Evolutionary conservation across 2,888 invertebrate species (phyloP), one percentile per base, ranked within the genome.

Genomic region (Polia nebulosa): DNA sequence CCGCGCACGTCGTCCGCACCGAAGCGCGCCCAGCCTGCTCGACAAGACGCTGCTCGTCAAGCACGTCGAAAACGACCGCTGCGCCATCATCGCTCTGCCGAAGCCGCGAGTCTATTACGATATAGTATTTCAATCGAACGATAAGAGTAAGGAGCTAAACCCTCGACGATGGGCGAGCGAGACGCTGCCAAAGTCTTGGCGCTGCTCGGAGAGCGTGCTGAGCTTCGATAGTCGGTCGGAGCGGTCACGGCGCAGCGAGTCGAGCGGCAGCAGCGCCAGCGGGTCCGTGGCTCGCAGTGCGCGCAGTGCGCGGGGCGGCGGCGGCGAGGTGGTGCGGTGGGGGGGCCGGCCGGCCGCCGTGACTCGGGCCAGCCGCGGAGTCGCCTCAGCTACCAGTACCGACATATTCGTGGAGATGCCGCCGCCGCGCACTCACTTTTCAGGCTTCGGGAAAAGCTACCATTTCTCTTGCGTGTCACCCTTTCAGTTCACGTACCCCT

Each of bases 391-490:
- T 92, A 93, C 76, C 47, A 80, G 80, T 80, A 53, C 93, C 85
- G 95, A 95, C 90, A 88, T 95, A 85, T 92, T 88, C 87, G 91
- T 95, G 85, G 92, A 93, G 85, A 91, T 95, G 92, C 95, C 94
- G 91, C 93, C 94, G 91, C 90, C 92, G 89, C 92, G 93, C 91
- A 91, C 93, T 84, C 94, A 93, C 93, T 95, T 95, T 85, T 91
- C 95, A 80, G 94, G 95, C 92, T 95, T 95, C 89, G 95, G 95
- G 88, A 95, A 95, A 82, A 95, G 94, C 88, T 95, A 95, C 91
- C 95, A 95, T 89, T 95, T 93, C 94, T 95, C 95, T 90, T 95
- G 95, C 90, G 95, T 95, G 90, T 95, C 95, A 84, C 95, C 95
- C 73, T 95, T 95, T 87, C 94, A 95, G 79, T 95, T 95, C 86